phyloP scores from a whole-genome alignment of 2,797 vertebrate species.

The Crenichthys baileyi region DNA sequence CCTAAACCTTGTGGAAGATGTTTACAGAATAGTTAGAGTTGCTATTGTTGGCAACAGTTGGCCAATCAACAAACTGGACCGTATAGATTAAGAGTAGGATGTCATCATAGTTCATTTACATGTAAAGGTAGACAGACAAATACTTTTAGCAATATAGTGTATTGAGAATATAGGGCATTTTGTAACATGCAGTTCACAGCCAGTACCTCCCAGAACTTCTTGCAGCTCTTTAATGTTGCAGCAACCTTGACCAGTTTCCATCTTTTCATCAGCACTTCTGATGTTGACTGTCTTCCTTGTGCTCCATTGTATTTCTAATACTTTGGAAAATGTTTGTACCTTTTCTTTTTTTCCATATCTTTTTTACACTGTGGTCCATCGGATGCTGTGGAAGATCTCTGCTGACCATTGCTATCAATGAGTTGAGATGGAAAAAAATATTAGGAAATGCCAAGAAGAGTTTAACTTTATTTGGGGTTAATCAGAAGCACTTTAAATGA shows the following conservation, averaged over 20 bases:
- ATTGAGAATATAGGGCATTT: no score
- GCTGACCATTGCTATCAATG: neutral
- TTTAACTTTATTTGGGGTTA: neutral
- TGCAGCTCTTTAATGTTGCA: no score
- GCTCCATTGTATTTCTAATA: neutral
- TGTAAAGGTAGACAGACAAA: no score
- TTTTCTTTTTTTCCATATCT: neutral
- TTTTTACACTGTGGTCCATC: neutral
- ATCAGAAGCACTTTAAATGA: neutral
- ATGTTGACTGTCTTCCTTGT: neutral
- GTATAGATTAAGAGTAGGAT: no score
- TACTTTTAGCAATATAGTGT: no score
- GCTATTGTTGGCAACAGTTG: no score
- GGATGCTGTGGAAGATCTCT: neutral
- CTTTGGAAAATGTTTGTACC: neutral
- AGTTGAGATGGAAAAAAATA: neutral
- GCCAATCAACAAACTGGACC: no score
- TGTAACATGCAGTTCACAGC: neutral
- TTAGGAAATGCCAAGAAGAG: neutral
- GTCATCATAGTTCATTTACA: no score
- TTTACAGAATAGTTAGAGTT: no score
- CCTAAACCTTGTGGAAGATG: no score
- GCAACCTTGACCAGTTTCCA: neutral
- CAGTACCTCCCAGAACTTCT: neutral
- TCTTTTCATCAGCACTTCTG: neutral